Conservation (phyloP, 2,797 vertebrate species). For the Menidia menidia region DNA sequence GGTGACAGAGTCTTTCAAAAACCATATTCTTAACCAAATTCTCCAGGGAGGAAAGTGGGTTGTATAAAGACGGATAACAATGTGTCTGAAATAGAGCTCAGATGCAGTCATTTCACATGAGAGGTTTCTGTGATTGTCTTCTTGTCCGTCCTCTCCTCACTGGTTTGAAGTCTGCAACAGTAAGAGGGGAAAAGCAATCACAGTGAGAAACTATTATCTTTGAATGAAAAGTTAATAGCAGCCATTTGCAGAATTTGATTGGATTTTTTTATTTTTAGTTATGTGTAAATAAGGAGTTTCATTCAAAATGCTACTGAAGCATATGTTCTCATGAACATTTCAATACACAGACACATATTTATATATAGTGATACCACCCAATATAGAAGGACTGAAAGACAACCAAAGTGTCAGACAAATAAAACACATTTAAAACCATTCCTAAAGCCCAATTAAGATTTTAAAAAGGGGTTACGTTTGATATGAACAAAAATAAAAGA, state of each 20-base stretch:
- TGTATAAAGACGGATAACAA: not conserved
- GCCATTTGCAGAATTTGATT: conserved; percentile 3
- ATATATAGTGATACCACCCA: not conserved
- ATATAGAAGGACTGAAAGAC: conserved; percentile 16
- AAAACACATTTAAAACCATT: not conserved
- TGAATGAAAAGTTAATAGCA: not conserved
- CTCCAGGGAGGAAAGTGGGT: not conserved
- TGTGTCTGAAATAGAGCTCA: not conserved
- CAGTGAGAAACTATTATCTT: not conserved
- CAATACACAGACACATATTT: not conserved
- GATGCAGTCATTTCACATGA: conserved; percentile 5
- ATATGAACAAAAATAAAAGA: conserved; percentile 14
- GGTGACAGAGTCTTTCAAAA: not conserved
- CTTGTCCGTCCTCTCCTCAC: conserved; percentile 2
- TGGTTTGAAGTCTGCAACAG: not conserved
- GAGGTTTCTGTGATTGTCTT: conserved; percentile 1
- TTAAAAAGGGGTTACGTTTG: conserved; percentile 13
- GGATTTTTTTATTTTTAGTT: not conserved
- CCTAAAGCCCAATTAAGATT: conserved; percentile 8
- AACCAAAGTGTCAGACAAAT: conserved; percentile 20
- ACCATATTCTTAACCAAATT: conserved; percentile 12
- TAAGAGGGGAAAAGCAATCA: not conserved
- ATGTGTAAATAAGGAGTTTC: not conserved
- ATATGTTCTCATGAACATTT: too few species aligned
- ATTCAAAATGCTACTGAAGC: not conserved